Evolutionary conservation across 2,797 vertebrate genomes (phyloP).

Genomic region (Petrocephalus sullivani): DNA sequence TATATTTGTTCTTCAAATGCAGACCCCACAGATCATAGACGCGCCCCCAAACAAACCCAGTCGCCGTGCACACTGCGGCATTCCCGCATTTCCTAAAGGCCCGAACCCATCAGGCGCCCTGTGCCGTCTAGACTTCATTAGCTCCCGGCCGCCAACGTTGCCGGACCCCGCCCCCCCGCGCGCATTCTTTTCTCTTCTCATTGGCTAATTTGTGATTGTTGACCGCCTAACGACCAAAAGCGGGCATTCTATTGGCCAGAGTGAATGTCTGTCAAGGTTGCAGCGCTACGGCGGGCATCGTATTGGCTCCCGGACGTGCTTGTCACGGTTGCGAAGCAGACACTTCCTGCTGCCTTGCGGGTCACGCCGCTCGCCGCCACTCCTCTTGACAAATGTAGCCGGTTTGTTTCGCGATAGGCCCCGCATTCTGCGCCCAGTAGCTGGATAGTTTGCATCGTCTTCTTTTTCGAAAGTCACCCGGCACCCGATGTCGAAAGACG

Average conservation of each 20-base stretch:
- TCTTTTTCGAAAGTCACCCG: neutral
- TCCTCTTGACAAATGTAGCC: slow-evolving; percentile 46
- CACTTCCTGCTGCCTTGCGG: slow-evolving; percentile 47
- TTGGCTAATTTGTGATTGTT: slow-evolving; percentile 36
- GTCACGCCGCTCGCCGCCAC: slow-evolving; percentile 44
- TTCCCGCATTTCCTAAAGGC: neutral
- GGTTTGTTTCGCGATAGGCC: slow-evolving; percentile 29
- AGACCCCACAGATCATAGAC: neutral
- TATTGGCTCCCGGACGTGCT: slow-evolving; percentile 43
- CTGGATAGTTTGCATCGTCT: neutral
- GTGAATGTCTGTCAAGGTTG: slow-evolving; percentile 23
- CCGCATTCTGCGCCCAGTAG: neutral
- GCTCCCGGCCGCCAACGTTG: slow-evolving; percentile 57
- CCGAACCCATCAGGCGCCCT: neutral
- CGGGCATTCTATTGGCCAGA: slow-evolving; percentile 43
- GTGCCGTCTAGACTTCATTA: neutral
- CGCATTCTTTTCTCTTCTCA: slow-evolving; percentile 20
- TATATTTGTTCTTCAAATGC: neutral
- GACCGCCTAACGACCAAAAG: neutral
- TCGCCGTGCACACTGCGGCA: neutral
- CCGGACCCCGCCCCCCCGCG: slow-evolving; percentile 34
- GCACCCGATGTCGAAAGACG: slow-evolving; percentile 68
- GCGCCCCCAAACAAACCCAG: neutral
- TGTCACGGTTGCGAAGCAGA: slow-evolving; percentile 28
- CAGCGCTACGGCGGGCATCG: neutral